Percentiles rank a stretch among this genome's conserved stretches.
Evolutionary conservation across 53 echinoderm and acorn worm species (phyloP).

Genomic region (Arbacia lixula): DNA sequence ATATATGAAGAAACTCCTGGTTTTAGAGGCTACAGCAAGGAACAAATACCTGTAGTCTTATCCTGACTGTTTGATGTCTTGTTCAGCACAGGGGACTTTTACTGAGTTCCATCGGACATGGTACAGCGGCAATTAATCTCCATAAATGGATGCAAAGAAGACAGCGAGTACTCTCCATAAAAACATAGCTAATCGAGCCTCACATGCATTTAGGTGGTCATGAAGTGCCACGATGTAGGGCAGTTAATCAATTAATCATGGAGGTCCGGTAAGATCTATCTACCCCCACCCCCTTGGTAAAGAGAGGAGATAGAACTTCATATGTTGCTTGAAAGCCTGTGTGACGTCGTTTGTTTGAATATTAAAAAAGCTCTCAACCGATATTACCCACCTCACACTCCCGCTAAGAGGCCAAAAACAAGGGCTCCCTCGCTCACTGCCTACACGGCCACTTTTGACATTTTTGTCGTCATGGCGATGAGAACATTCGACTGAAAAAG

Average conservation of each 20-base stretch:
- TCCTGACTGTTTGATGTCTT: not conserved
- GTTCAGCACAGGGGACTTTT: not conserved
- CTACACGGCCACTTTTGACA: constrained; percentile 60
- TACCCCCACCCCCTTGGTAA: not conserved
- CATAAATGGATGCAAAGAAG: constrained; percentile 37
- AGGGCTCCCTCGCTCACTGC: no score
- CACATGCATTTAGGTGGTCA: not conserved
- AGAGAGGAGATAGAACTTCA: not conserved
- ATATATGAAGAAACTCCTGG: no score
- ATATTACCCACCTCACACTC: no score
- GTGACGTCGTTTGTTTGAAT: no score
- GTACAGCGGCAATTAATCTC: constrained; percentile 48
- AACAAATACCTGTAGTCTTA: no score
- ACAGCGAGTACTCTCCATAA: constrained; percentile 43
- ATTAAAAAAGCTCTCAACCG: no score
- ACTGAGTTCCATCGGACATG: constrained; percentile 1
- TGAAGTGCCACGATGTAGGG: constrained; percentile 8
- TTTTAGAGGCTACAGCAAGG: no score
- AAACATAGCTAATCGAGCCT: constrained; percentile 41
- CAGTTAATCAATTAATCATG: constrained; percentile 56
- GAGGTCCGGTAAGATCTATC: no score
- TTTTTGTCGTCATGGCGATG: constrained; percentile 47
- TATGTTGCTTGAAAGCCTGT: no score
- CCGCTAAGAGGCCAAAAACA: no score
- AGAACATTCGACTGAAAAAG: constrained; percentile 20